Evolutionary conservation across 2,888 invertebrate genomes (phyloP).

Genomic region (Drosophila macrospina): DNA sequence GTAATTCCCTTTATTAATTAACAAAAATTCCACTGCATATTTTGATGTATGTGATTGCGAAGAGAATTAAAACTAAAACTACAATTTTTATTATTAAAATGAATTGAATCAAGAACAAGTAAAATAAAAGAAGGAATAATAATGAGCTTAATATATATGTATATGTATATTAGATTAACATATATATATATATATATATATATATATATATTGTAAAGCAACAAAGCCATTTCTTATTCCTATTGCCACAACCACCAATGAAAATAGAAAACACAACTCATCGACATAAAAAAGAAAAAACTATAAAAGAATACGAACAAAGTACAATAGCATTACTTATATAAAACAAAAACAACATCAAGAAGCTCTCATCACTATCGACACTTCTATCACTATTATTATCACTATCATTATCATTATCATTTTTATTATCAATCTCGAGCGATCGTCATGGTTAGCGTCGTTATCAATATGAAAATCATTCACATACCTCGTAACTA

Average conservation of each 20-base stretch:
- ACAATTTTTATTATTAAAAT: slow-evolving; percentile 47
- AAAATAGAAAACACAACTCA: slow-evolving; percentile 34
- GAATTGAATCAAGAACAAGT: slow-evolving; percentile 40
- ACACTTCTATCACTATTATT: slow-evolving; percentile 16
- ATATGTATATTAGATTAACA: slow-evolving; percentile 6
- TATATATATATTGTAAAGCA: slow-evolving; percentile 19
- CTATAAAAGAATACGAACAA: slow-evolving; percentile 11
- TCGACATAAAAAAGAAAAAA: slow-evolving; percentile 3
- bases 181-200: slow-evolving; percentile 12
- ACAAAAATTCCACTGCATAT: slow-evolving; percentile 4
- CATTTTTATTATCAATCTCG: slow-evolving; percentile 5
- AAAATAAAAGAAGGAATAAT: not conserved
- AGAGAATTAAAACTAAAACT: slow-evolving; percentile 9
- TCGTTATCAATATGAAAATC: slow-evolving; percentile 6
- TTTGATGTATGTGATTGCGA: slow-evolving; percentile 6
- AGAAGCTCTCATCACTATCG: slow-evolving; percentile 30
- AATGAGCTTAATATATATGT: slow-evolving; percentile 21
- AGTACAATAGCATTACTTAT: not conserved
- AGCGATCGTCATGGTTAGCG: slow-evolving; percentile 10
- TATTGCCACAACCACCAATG: slow-evolving; percentile 43
- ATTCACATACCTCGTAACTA: slow-evolving; percentile 26
- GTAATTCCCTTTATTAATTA: not conserved
- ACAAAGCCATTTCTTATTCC: slow-evolving; percentile 76
- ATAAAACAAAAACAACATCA: slow-evolving; percentile 7
- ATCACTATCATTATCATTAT: slow-evolving; percentile 10